These are phyloP conservation scores for Pangasius krempfi DNA, from an alignment of 2,797 vertebrate species.

Conservation along the genomic window DNA sequence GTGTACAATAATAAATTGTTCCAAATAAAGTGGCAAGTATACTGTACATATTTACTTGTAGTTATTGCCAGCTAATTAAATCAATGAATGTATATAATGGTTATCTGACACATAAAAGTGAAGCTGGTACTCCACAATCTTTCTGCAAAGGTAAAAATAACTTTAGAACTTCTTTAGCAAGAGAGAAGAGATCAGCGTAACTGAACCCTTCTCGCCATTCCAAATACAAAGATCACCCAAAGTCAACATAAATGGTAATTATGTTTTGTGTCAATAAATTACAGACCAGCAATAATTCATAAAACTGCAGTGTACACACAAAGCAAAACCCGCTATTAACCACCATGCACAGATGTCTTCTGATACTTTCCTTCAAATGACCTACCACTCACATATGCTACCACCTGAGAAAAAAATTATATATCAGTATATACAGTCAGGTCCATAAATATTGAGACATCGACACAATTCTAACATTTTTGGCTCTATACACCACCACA, in stretches of 20 bases:
- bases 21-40: not conserved
- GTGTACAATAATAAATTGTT: not conserved
- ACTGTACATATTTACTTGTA: not conserved
- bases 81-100: not conserved
- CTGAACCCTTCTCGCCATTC: not conserved
- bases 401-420: not conserved
- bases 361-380: conserved; percentile 29
- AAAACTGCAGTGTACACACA: conserved; percentile 29
- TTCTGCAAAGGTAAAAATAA: not conserved
- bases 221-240: conserved; percentile 32
- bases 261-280: conserved; percentile 41
- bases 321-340: conserved; percentile 32
- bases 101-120: not conserved
- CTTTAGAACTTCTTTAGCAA: not conserved
- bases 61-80: not conserved
- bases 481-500: too few relatives aligned
- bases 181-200: not conserved
- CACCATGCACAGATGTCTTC: conserved; percentile 5
- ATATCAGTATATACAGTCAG: not conserved
- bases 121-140: not conserved
- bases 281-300: conserved; percentile 37
- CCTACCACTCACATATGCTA: not conserved
- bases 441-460: too few relatives aligned
- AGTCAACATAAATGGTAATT: conserved; percentile 34
- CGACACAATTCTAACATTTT: too few relatives aligned